A percentile compares a stretch with the other conserved stretches of the same genome.
Conservation (phyloP, 2,797 vertebrate species). For the Sebastes matsubarae region DNA sequence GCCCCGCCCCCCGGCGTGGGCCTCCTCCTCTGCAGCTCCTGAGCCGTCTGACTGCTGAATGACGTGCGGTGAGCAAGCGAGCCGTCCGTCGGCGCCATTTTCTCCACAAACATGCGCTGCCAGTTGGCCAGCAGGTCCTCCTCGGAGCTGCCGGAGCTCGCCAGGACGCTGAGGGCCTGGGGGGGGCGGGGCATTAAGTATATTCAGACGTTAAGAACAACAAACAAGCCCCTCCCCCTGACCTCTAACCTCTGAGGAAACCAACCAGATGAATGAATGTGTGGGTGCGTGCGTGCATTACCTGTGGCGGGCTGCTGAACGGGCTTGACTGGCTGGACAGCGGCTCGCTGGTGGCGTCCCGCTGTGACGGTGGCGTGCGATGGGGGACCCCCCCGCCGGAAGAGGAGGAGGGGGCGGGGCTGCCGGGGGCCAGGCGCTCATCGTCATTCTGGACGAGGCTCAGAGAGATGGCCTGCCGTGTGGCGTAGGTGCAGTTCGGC, state of each 20-base stretch:
- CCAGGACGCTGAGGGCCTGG: conserved; percentile 84
- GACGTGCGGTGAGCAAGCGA: conserved; percentile 88
- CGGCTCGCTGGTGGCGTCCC: conserved; percentile 63
- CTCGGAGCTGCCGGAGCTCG: conserved; percentile 93
- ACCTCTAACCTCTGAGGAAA: neutral
- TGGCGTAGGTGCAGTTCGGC: conserved; percentile 97
- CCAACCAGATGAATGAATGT: no score
- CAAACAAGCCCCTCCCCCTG: neutral
- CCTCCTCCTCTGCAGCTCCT: conserved; percentile 83
- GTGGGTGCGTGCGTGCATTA: neutral
- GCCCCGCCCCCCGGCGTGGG: conserved; percentile 13
- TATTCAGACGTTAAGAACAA: neutral
- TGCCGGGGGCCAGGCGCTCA: conserved; percentile 77
- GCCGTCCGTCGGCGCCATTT: conserved; percentile 83
- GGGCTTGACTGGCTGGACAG: conserved; percentile 87
- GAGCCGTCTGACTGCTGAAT: conserved; percentile 85
- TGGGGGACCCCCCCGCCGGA: conserved; percentile 55
- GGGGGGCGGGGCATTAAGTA: neutral
- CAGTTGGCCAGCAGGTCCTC: conserved; percentile 94
- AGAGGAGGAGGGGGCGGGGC: conserved; percentile 81
- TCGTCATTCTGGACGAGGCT: conserved; percentile 91
- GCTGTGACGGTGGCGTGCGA: conserved; percentile 54
- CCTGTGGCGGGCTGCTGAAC: conserved; percentile 87
- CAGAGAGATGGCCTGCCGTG: conserved; percentile 95
- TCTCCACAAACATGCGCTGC: conserved; percentile 96